These are phyloP conservation scores for Stenodema calcarata DNA, from an alignment of 2,888 invertebrate genomes.

Conservation along the genomic window DNA sequence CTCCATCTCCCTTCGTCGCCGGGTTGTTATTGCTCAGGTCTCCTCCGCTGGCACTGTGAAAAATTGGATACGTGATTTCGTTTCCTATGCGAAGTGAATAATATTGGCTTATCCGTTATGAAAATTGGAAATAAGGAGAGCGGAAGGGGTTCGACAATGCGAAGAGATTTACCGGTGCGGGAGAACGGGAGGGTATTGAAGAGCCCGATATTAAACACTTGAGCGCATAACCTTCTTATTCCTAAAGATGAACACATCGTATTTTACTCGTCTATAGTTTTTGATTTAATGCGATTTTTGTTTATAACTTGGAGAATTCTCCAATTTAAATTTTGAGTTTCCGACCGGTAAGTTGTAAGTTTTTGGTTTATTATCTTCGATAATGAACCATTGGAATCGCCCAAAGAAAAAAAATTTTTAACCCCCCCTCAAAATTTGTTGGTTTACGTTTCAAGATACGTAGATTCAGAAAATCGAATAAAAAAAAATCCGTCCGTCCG, in stretches of 20 bases:
- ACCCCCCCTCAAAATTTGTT: too few relatives aligned
- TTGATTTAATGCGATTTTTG: too few relatives aligned
- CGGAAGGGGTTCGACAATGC: neutral
- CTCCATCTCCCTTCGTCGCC: neutral
- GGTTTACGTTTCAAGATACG: too few relatives aligned
- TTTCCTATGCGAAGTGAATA: constrained; percentile 38
- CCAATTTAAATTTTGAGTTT: too few relatives aligned
- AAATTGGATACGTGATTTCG: constrained; percentile 38
- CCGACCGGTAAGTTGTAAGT: too few relatives aligned
- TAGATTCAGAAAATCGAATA: too few relatives aligned
- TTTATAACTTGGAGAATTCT: too few relatives aligned
- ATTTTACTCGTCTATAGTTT: too few relatives aligned
- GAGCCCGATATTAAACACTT: neutral
- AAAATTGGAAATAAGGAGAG: constrained; percentile 27
- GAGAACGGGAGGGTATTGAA: neutral
- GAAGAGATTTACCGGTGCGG: neutral
- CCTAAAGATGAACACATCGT: neutral
- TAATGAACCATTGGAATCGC: too few relatives aligned
- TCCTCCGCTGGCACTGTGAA: neutral
- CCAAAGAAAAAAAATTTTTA: too few relatives aligned
- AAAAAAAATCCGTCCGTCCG: too few relatives aligned
- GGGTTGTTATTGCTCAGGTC: constrained; percentile 7
- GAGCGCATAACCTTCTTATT: neutral
- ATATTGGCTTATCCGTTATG: constrained; percentile 41
- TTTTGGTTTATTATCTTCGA: too few relatives aligned